Base-by-base conservation (phyloP, 2,113 vertebrate species). In the Marcusenius ussheri region DNA sequence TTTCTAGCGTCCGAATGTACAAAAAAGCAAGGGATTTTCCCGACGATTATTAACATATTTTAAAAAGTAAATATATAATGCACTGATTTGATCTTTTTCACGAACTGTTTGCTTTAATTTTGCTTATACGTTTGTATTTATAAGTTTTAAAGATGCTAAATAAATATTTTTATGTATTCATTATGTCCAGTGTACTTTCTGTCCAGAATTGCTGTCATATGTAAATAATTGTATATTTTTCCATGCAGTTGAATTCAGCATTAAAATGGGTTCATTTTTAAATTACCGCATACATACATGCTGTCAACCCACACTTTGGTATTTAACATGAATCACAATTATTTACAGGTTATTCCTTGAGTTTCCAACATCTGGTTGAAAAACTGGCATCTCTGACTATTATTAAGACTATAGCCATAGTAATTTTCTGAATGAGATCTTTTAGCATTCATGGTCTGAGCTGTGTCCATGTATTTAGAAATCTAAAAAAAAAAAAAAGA, bases 61-160 rank as follows among this genome's bases (percentile, higher is more conserved):
- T 83, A n/a, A 58, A 56, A 24, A 58, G 42, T 42, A 84, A 11
- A 89, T 85, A 85, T 62, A 42, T 58, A 80, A 85, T 89, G 91
- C 84, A 90, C 89, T 91, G 88, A 88, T 53, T 27, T 85, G 53
- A 90, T 80, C 45, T 56, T 83, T 84, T 35, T 58, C 74, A n/a
- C 50, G 74, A 88, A 62, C n/a, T 84, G 83, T 89, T 19, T 91
- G 31, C 46, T 58, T 62, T 89, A 10, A 66, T 35, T 88, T 51
- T 90, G 7, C 39, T 49, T 83, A 83, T 56, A 88, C 74, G 27
- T 46, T 27, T 92, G 88, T 91, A 93, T 93, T 94, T 93, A 91
- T 94, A 89, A 56, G 53, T 50, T 90, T 46, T 50, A 91, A 8
- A 91, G 93, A 95, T 92, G 93, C 94, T 92, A 90, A 50, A 89